Base-by-base conservation (phyloP, 1,140 invertebrate species). In the Nymphalis io region DNA sequence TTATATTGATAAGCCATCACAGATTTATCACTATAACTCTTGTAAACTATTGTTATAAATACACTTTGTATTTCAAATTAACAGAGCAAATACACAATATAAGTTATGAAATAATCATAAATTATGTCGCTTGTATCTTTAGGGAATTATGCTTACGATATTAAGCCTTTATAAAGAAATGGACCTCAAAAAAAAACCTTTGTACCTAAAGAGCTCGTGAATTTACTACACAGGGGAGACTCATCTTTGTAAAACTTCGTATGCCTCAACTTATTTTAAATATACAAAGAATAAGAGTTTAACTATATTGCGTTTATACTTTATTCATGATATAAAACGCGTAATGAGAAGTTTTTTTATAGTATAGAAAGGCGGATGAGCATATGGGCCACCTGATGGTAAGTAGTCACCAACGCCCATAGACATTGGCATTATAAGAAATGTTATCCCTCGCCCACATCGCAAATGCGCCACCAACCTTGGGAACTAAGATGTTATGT, bases 181-280 rank as follows among this genome's bases (percentile, higher is more conserved):
- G 12, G 60, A 62, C 46, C 46, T 16, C 27, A 48, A 42, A 62
- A 62, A n/a, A 51, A 62, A 23, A 23, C 33, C 44, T 51, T 51
- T 62, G 21, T 62, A 3, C 51, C 21, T 46, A 16, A n/a, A 62
- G 23, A 60, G 20, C 8, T 48, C 27, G 38, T 38, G 42, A 48
- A 48, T 51, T 44, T 10, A 23, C 20, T 21, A 20, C 60, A 33
- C 60, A 13, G 20, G 60, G 27, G 60, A 62, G 46, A 46, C 18
- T 6, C 42, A 15, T 51, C 60, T 20, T 51, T 51, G 60, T 62
- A 51, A 61, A 51, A 62, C 38, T 60, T 60, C 21, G 39, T 42
- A 60, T 40, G 12, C 8, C 20, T 44, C 13, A 46, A 61, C 27
- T 23, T 60, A 13, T 55, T 55, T 55, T 55, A 55, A 27, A 13